Percentiles rank a stretch among this genome's conserved stretches.
phyloP scores from a whole-genome alignment of 2,888 invertebrate genomes.

The Panopea generosa region DNA sequence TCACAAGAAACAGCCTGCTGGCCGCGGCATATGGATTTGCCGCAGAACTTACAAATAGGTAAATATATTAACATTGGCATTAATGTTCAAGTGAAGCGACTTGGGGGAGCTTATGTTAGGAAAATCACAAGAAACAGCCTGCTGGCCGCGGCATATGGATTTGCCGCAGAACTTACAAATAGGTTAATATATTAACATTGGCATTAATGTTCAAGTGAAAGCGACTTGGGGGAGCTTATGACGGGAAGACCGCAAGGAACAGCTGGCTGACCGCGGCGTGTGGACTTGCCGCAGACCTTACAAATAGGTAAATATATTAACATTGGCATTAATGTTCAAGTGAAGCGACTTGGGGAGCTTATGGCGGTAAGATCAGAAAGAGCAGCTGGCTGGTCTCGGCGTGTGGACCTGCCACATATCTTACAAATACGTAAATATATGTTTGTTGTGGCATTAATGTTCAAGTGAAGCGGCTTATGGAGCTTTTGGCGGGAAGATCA shows the following conservation, averaged over 20 bases:
- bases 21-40: conserved; percentile 91
- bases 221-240: conserved; percentile 93
- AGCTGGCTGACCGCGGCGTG: conserved; percentile 89
- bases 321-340: too few species aligned
- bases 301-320: conserved; percentile 71
- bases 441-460: conserved; percentile 89
- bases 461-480: conserved; percentile 92
- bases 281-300: conserved; percentile 87
- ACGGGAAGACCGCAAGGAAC: conserved; percentile 90
- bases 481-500: conserved; percentile 92
- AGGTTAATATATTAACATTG: conserved; percentile 69
- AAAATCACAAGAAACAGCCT: conserved; percentile 90
- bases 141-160: conserved; percentile 89
- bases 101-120: conserved; percentile 93
- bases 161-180: conserved; percentile 86
- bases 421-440: conserved; percentile 70
- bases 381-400: conserved; percentile 88
- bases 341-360: conserved; percentile 91
- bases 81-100: conserved; percentile 89
- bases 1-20: conserved; percentile 88
- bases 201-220: conserved; percentile 90
- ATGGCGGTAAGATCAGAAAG: conserved; percentile 92
- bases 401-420: conserved; percentile 88
- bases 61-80: conserved; percentile 87
- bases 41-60: conserved; percentile 72